Evolutionary conservation across 1,140 invertebrate species (phyloP), one percentile per base, ranked within the genome.

Genomic region (Drosophila tropicalis): DNA sequence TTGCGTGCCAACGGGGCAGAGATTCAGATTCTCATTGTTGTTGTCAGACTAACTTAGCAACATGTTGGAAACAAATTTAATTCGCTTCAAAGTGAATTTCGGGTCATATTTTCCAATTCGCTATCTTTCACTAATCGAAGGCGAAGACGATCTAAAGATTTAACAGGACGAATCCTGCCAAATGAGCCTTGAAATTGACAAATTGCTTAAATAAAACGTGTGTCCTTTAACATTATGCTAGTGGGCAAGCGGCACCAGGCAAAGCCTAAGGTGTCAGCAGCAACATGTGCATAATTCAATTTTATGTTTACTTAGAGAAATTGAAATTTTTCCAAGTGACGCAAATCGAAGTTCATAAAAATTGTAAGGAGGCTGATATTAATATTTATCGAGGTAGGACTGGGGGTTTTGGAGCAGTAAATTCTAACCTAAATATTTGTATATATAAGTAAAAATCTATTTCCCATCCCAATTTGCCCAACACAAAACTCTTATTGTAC

Each of bases 251-350:
- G 17, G 17, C 9, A 2, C 4, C 7, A 19, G 15, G 44, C 15
- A 10, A 47, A 17, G n/a, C 2, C n/a, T 17, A 44, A 5, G 17
- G n/a, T 12, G 17, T 25, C 17, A 36, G 12, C 44, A 36, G 41
- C 64, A 78, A 71, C 76, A 62, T 62, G 69, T 69, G 63, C 67
- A 81, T 87, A 87, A 87, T 77, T 87, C 83, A 83, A 87, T 80
- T 83, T 82, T 68, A 83, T 83, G 72, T 75, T 68, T 78, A 69
- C 83, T 73, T 79, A 70, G 56, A 81, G 75, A 77, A 77, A 78
- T 78, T 82, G 82, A 87, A 85, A 85, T 82, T 79, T 77, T 72
- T 73, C 71, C 63, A 67, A 66, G 32, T 60, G 47, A 64, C 65
- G 47, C 67, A 70, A 58, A 73, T 74, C 65, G 56, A 72, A 78